Conservation (phyloP, 1,140 invertebrate species). For the Drosophila sp. region DNA sequence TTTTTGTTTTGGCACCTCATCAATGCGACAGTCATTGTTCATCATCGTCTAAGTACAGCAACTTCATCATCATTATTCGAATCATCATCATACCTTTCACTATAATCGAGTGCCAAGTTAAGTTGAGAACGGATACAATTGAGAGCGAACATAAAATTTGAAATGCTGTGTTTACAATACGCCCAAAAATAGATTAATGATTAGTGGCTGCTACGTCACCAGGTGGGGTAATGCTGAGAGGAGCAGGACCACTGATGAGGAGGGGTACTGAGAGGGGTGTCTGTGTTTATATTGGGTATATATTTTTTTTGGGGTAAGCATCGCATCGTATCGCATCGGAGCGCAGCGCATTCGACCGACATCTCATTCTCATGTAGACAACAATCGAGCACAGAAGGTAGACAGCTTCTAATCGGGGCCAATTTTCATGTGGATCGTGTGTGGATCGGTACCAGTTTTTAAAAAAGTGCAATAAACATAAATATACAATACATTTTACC, state of each 20-base stretch:
- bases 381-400: slow-evolving; percentile 68
- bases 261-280: slow-evolving; percentile 42
- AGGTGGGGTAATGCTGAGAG: slow-evolving; percentile 53
- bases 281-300: slow-evolving; percentile 51
- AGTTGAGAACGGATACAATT: slow-evolving; percentile 61
- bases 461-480: slow-evolving; percentile 26
- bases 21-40: slow-evolving; percentile 59
- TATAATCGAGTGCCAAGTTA: slow-evolving; percentile 12
- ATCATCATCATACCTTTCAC: slow-evolving; percentile 8
- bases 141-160: slow-evolving; percentile 63
- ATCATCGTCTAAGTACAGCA: slow-evolving; percentile 43
- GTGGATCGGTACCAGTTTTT: not conserved
- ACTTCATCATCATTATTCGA: slow-evolving; percentile 38
- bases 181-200: slow-evolving; percentile 75
- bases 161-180: slow-evolving; percentile 66
- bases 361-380: slow-evolving; percentile 70
- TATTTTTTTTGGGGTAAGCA: slow-evolving; percentile 58
- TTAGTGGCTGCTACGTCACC: slow-evolving; percentile 78
- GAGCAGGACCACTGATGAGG: not conserved
- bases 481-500: slow-evolving; percentile 26
- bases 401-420: slow-evolving; percentile 43
- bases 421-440: slow-evolving; percentile 8
- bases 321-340: slow-evolving; percentile 59
- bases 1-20: slow-evolving; percentile 54
- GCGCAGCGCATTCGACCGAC: slow-evolving; percentile 61